Evolutionary conservation across 53 echinoderm and acorn worm genomes (phyloP).

Genomic region (Patiria pectinifera): DNA sequence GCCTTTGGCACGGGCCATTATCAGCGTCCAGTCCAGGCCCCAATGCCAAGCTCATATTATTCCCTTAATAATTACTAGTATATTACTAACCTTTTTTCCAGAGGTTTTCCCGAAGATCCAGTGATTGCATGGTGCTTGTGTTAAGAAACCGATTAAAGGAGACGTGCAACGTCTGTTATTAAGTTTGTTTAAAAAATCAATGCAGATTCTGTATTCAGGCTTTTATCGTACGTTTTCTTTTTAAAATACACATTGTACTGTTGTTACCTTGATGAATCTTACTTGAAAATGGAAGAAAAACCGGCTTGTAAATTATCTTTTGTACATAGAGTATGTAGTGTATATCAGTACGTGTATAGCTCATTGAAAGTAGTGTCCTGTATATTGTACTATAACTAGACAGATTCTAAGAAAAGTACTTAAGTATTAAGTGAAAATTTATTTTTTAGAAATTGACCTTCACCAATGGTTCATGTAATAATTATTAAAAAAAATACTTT

Average conservation of each 20-base stretch:
- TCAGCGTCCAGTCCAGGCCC: too few relatives aligned
- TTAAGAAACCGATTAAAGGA: background rate
- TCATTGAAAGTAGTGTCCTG: background rate
- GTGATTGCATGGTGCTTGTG: too few relatives aligned
- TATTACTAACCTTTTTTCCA: too few relatives aligned
- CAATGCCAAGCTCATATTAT: too few relatives aligned
- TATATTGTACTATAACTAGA: background rate
- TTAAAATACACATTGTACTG: background rate
- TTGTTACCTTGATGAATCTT: background rate
- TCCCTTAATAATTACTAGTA: too few relatives aligned
- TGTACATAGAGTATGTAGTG: slow-evolving; percentile 1
- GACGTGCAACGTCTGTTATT: background rate
- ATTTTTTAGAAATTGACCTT: background rate
- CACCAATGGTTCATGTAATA: background rate
- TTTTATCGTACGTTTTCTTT: background rate
- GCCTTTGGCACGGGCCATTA: too few relatives aligned
- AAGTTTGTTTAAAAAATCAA: background rate
- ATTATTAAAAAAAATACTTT: background rate
- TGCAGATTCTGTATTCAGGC: too few relatives aligned
- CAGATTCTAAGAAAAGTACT: background rate
- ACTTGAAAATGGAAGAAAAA: background rate
- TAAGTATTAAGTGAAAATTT: background rate
- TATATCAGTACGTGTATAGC: background rate
- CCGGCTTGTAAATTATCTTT: background rate
- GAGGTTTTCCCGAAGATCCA: background rate